Conservation (phyloP, 2,888 invertebrate genomes). For the Tinea trinotella region DNA sequence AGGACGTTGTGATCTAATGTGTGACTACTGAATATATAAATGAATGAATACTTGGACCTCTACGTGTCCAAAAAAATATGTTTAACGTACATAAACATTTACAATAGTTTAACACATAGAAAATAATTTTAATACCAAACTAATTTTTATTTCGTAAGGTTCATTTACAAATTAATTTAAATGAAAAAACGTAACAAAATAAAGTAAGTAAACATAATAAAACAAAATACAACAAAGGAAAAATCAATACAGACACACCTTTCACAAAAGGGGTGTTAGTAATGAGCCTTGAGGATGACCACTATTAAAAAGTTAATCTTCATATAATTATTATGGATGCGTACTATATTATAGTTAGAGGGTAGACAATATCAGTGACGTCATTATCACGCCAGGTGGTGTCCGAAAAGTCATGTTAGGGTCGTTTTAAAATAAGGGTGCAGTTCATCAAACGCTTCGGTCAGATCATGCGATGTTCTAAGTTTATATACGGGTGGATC, state of each 20-base stretch:
- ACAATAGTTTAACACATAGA: too few relatives aligned
- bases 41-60: too few relatives aligned
- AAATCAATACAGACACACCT: conserved; percentile 19
- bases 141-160: too few relatives aligned
- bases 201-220: background rate
- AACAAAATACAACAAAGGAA: background rate
- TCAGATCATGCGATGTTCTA: conserved; percentile 14
- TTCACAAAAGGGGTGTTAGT: background rate
- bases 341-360: background rate
- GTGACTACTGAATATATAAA: too few relatives aligned
- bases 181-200: too few relatives aligned
- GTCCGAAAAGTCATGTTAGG: conserved; percentile 9
- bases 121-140: too few relatives aligned
- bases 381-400: conserved; percentile 18
- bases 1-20: too few relatives aligned
- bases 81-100: too few relatives aligned
- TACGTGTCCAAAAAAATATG: too few relatives aligned
- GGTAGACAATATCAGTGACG: conserved; percentile 15
- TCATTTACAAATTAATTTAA: too few relatives aligned
- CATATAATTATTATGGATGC: conserved; percentile 19
- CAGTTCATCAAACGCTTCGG: conserved; percentile 16
- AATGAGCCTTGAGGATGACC: conserved; percentile 8
- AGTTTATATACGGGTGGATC: background rate
- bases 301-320: conserved; percentile 16
- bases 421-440: conserved; percentile 9